These are phyloP conservation scores for Limanda limanda DNA, from an alignment of 2,113 vertebrate genomes.

Conservation along the genomic window DNA sequence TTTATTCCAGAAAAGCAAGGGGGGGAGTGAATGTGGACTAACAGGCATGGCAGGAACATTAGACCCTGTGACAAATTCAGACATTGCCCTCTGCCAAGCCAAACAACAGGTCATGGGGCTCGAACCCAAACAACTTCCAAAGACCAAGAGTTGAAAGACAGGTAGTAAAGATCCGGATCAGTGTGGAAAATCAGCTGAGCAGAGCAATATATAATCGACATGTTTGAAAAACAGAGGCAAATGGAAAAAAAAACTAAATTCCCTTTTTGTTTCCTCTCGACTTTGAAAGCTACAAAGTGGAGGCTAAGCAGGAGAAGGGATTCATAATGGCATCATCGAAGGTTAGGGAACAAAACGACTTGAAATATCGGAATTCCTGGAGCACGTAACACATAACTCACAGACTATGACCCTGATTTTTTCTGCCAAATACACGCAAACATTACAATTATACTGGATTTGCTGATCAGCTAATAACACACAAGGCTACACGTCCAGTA, in stretches of 20 bases:
- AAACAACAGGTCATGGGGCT: conserved; percentile 66
- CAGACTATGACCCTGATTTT: conserved; percentile 21
- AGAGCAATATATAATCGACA: conserved; percentile 54
- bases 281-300: conserved; percentile 34
- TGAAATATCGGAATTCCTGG: conserved; percentile 44
- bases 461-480: conserved; percentile 22
- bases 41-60: conserved; percentile 75
- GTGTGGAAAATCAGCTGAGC: conserved; percentile 55
- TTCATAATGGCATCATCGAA: conserved; percentile 58
- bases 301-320: conserved; percentile 45
- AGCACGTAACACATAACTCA: conserved; percentile 47
- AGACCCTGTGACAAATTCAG: conserved; percentile 71
- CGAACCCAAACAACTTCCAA: conserved; percentile 56
- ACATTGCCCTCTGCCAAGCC: conserved; percentile 69
- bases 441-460: conserved; percentile 21
- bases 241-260: conserved; percentile 62
- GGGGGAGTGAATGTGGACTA: conserved; percentile 54
- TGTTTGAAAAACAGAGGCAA: conserved; percentile 15
- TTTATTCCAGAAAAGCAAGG: conserved; percentile 60
- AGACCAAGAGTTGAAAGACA: conserved; percentile 63
- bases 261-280: conserved; percentile 57
- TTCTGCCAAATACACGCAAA: conserved; percentile 40
- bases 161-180: conserved; percentile 64
- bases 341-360: conserved; percentile 32
- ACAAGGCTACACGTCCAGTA: neutral